Evolutionary conservation across 1,140 invertebrate species (phyloP).

Genomic region (Protaetia brevitarsis): DNA sequence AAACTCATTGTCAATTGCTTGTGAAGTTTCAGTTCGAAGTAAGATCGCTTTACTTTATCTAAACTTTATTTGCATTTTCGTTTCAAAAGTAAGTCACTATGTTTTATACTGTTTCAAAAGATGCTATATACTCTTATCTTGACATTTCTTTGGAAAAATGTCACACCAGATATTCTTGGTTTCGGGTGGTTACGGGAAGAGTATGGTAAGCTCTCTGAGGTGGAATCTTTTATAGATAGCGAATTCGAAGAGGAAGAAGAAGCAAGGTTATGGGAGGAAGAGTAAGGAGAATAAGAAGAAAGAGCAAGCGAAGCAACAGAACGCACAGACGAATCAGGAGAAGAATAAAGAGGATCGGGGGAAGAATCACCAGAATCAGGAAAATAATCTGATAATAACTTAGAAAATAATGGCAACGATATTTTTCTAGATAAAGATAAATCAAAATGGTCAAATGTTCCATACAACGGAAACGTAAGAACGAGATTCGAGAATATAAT

Average conservation of each 20-base stretch:
- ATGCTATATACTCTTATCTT: background rate
- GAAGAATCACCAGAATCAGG: too few species aligned
- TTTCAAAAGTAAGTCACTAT: too few species aligned
- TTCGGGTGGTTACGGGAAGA: background rate
- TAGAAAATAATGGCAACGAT: background rate
- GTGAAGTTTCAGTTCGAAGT: background rate
- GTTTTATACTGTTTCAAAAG: conserved; percentile 10
- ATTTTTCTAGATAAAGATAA: conserved; percentile 20
- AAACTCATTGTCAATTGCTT: background rate
- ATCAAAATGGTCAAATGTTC: conserved; percentile 25
- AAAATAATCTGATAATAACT: conserved; percentile 6
- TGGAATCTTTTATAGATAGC: conserved; percentile 23
- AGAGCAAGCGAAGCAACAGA: background rate
- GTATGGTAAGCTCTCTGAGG: background rate
- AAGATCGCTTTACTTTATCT: background rate
- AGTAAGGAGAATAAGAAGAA: too few species aligned
- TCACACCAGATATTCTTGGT: background rate
- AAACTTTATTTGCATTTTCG: conserved; percentile 2
- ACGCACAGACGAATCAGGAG: conserved; percentile 18
- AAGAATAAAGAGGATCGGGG: background rate
- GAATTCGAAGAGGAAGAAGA: conserved; percentile 22
- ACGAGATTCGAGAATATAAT: conserved; percentile 25
- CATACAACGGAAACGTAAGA: conserved; percentile 22
- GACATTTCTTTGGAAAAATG: conserved; percentile 25
- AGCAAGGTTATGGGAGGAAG: conserved; percentile 17